phyloP scores from a whole-genome alignment of 53 echinoderm and acorn worm species.

The Stichopus horrens region DNA sequence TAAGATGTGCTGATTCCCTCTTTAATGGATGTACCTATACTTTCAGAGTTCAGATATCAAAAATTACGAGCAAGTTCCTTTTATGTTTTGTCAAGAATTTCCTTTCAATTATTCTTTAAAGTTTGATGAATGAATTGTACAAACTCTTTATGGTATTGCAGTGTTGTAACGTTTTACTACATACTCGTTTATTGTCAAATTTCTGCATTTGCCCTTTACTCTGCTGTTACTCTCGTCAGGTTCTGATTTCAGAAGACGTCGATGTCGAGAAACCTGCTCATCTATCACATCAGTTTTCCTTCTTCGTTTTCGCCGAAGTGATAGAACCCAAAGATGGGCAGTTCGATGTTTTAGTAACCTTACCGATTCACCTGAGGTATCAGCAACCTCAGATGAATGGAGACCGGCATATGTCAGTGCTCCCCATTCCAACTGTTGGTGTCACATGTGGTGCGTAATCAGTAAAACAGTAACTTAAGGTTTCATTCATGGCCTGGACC shows the following conservation, averaged over 20 bases:
- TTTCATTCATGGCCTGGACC: not conserved
- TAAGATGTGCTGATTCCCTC: no score
- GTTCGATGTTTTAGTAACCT: not conserved
- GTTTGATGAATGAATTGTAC: no score
- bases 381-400: not conserved
- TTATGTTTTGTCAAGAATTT: no score
- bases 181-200: no score
- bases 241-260: constrained; percentile 1
- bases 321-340: not conserved
- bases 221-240: not conserved
- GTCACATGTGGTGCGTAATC: constrained; percentile 33
- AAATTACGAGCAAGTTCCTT: no score
- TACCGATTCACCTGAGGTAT: constrained; percentile 42
- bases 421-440: constrained; percentile 10
- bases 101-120: no score
- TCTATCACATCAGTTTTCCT: not conserved
- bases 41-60: no score
- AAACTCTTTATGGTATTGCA: no score
- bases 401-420: not conserved
- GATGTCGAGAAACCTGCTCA: constrained; percentile 43
- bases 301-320: not conserved
- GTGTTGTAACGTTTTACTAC: no score
- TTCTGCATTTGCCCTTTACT: no score
- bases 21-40: no score
- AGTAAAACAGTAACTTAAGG: not conserved